phyloP scores from a whole-genome alignment of 2,888 invertebrate species.

The Pseudanteris insignis region DNA sequence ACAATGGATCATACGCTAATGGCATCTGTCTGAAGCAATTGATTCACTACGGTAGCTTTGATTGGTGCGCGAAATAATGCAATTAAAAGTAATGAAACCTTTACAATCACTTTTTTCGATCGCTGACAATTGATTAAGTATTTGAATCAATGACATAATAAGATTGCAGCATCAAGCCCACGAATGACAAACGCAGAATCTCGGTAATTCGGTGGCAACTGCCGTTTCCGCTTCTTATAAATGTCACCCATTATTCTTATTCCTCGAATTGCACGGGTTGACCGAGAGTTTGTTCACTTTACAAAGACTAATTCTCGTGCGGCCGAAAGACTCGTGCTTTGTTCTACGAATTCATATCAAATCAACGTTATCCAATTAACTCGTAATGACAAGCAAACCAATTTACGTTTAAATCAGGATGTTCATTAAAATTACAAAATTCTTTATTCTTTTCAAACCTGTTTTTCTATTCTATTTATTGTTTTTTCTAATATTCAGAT shows the following conservation, averaged over 20 bases:
- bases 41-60: too few species aligned
- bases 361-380: neutral
- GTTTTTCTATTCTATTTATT: too few species aligned
- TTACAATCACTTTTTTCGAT: neutral
- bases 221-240: slow-evolving; percentile 36
- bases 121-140: slow-evolving; percentile 10
- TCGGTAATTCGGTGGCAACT: slow-evolving; percentile 29
- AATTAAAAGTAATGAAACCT: slow-evolving; percentile 2
- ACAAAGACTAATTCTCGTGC: too few species aligned
- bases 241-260: slow-evolving; percentile 36
- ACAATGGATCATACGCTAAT: too few species aligned
- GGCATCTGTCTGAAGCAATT: too few species aligned
- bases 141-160: slow-evolving; percentile 24
- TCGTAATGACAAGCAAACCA: too few species aligned
- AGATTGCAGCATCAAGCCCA: slow-evolving; percentile 22
- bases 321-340: slow-evolving; percentile 6
- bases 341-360: slow-evolving; percentile 8
- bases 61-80: too few species aligned
- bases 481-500: too few species aligned
- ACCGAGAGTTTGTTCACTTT: slow-evolving; percentile 12
- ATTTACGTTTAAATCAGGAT: too few species aligned
- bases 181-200: slow-evolving; percentile 35
- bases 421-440: too few species aligned
- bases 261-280: slow-evolving; percentile 14
- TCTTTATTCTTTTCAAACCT: too few species aligned